Evolutionary conservation across 2,797 vertebrate species (phyloP).

Genomic region (Myotis planiceps): DNA sequence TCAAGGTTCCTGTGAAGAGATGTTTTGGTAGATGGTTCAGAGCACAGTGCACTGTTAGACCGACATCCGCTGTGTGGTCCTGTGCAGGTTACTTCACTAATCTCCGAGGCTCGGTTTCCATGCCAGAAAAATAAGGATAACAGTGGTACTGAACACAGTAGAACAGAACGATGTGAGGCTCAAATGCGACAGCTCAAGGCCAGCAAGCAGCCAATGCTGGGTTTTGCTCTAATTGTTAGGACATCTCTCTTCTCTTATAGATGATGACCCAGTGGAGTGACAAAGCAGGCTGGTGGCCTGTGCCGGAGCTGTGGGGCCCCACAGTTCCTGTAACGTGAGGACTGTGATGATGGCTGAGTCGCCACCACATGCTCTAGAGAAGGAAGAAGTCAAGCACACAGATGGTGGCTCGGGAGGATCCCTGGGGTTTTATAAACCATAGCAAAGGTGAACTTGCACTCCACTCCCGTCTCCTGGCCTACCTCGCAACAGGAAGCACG

Average conservation of each 20-base stretch:
- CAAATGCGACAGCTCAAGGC: not conserved
- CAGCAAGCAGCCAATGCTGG: not conserved
- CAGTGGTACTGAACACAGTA: not conserved
- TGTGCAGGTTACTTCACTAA: not conserved
- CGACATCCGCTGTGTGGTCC: not conserved
- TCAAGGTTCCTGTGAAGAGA: not conserved
- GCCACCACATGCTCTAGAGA: not conserved
- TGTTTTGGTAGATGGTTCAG: not conserved
- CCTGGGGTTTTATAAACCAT: not conserved
- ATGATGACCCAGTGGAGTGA: not conserved
- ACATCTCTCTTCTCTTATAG: not conserved
- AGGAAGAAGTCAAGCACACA: not conserved
- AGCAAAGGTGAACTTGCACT: not conserved
- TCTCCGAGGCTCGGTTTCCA: not conserved
- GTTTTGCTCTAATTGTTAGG: not conserved
- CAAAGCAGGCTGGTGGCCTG: not conserved
- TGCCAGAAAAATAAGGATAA: not conserved
- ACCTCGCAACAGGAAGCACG: not conserved
- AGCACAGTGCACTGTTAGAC: fast-evolving
- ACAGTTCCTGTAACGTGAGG: not conserved
- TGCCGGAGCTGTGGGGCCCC: not conserved
- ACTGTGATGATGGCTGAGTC: fast-evolving
- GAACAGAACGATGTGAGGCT: not conserved
- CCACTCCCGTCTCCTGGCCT: not conserved
- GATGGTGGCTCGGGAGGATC: not conserved